These are phyloP conservation scores for Xenopus laevis DNA, from an alignment of 2,113 vertebrate genomes.

Conservation along the genomic window DNA sequence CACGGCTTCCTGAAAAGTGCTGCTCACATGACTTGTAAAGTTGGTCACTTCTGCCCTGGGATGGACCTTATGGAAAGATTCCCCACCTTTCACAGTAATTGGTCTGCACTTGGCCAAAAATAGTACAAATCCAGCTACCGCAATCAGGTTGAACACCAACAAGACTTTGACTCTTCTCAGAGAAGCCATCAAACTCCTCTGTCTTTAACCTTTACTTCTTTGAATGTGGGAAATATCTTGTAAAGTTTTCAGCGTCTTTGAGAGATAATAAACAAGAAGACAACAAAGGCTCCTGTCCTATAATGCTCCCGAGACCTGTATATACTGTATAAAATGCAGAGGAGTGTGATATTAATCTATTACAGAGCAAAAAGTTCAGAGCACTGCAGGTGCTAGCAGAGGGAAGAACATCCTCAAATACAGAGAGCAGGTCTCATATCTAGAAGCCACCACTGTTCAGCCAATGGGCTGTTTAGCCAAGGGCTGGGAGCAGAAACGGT, in stretches of 20 bases:
- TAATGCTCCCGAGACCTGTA: background rate
- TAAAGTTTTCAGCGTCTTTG: background rate
- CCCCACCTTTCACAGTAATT: constrained; percentile 66
- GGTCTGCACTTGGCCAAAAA: constrained; percentile 89
- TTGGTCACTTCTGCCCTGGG: constrained; percentile 72
- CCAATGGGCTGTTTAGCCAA: no score
- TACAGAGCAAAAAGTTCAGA: background rate
- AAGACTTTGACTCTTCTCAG: constrained; percentile 92
- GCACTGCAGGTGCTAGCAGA: constrained; percentile 2
- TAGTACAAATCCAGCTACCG: constrained; percentile 84
- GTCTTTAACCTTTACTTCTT: constrained; percentile 46
- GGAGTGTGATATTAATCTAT: background rate
- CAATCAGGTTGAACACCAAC: constrained; percentile 86
- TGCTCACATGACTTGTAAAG: constrained; percentile 70
- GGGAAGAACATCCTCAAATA: constrained; percentile 22
- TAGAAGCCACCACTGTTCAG: constrained; percentile 9
- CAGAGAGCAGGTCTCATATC: constrained; percentile 2
- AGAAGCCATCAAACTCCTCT: constrained; percentile 86
- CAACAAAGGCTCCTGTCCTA: background rate
- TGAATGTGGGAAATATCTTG: constrained; percentile 1
- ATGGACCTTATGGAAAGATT: constrained; percentile 69
- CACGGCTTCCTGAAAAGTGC: constrained; percentile 82
- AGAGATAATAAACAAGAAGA: background rate
- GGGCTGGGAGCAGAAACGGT: constrained; percentile 8
- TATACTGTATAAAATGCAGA: background rate